phyloP scores from a whole-genome alignment of 2,113 vertebrate species.

The Corythornis vintsioides region DNA sequence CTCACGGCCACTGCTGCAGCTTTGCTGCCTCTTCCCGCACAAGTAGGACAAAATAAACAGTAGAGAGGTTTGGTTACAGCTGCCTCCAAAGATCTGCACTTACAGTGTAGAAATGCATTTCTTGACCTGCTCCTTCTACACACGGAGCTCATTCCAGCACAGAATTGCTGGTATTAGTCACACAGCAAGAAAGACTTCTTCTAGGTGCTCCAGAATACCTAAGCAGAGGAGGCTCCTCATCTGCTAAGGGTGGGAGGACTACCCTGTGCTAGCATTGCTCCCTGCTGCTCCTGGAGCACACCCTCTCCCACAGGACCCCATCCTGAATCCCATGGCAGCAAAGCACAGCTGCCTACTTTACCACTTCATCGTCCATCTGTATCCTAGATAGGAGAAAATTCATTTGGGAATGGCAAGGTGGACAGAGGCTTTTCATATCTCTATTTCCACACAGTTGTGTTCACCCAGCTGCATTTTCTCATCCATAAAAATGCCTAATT shows the following conservation, averaged over 20 bases:
- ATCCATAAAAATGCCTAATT: neutral
- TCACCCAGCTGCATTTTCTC: neutral
- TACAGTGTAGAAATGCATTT: neutral
- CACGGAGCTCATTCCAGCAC: neutral
- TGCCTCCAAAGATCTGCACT: neutral
- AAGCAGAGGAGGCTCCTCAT: neutral
- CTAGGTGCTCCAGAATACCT: neutral
- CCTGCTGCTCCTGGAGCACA: neutral
- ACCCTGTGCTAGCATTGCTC: neutral
- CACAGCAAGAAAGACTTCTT: neutral
- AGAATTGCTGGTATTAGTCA: neutral
- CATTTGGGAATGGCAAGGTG: neutral
- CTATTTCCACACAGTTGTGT: neutral
- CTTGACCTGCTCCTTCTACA: neutral
- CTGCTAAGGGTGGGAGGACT: neutral
- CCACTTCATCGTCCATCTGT: rapidly evolving
- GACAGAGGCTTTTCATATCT: neutral
- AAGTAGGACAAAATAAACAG: neutral
- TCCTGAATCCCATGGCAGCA: neutral
- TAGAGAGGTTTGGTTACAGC: neutral
- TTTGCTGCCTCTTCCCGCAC: neutral
- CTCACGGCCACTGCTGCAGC: neutral
- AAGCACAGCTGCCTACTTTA: neutral
- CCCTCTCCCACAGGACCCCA: neutral
- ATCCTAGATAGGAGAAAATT: neutral